Percentiles rank a stretch among this genome's conserved stretches.
phyloP scores from a whole-genome alignment of 2,797 vertebrate genomes.

The Distichodus sexfasciatus region DNA sequence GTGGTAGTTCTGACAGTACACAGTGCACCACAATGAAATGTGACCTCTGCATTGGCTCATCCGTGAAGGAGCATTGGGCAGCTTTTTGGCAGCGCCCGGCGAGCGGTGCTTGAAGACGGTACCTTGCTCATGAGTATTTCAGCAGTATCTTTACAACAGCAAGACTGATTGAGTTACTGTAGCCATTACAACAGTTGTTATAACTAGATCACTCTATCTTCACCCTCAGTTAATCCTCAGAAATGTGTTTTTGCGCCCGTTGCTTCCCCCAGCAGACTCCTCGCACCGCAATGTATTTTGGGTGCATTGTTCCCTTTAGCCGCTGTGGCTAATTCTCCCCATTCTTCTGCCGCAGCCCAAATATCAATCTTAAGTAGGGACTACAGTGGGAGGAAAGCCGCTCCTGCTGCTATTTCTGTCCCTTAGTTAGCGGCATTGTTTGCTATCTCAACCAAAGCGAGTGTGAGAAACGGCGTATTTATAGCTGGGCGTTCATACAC shows the following conservation, averaged over 20 bases:
- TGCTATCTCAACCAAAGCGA: constrained; percentile 21
- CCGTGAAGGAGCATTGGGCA: too few species aligned
- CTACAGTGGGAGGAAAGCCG: constrained; percentile 57
- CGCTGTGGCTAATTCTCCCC: constrained; percentile 35
- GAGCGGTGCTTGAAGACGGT: too few species aligned
- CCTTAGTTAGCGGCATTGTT: constrained; percentile 60
- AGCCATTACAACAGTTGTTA: neutral
- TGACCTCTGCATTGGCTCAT: too few species aligned
- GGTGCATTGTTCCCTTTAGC: constrained; percentile 51
- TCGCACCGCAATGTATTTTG: constrained; percentile 37
- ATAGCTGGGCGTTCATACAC: constrained; percentile 50
- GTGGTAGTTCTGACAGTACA: too few species aligned
- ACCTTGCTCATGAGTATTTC: too few species aligned
- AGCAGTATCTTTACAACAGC: too few species aligned
- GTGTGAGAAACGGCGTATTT: constrained; percentile 55
- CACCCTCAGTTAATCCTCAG: neutral
- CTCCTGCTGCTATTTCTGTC: constrained; percentile 62
- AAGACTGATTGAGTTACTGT: too few species aligned
- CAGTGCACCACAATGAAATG: too few species aligned
- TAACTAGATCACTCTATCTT: too few species aligned
- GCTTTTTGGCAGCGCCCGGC: too few species aligned
- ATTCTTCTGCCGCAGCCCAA: constrained; percentile 37
- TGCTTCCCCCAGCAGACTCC: neutral
- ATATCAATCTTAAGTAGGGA: constrained; percentile 55
- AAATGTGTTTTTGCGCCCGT: neutral